Evolutionary conservation across 2,888 invertebrate genomes (phyloP).

Genomic region (Teleiodes luculella): DNA sequence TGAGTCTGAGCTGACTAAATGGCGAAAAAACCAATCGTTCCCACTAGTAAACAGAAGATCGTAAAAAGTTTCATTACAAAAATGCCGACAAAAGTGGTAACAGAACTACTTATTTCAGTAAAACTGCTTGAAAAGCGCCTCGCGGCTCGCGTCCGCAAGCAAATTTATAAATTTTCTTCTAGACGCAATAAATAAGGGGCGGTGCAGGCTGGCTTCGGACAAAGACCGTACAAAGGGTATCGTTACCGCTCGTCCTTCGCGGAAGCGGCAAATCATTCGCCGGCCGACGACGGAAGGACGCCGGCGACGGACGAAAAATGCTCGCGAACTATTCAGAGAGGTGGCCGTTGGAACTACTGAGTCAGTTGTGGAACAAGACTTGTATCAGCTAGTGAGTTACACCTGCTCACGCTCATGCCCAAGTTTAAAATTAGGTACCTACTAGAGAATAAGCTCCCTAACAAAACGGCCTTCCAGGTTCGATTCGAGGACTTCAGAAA

Average conservation of each 20-base stretch:
- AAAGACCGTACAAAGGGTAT: slow-evolving; percentile 47
- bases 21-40: no score
- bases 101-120: background rate
- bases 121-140: slow-evolving; percentile 4
- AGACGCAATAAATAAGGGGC: slow-evolving; percentile 54
- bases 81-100: background rate
- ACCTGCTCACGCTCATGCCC: no score
- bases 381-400: no score
- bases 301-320: slow-evolving; percentile 43
- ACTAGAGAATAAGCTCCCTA: no score
- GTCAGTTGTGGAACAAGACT: background rate
- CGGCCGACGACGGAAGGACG: slow-evolving; percentile 45
- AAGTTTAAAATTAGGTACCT: no score
- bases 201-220: slow-evolving; percentile 24
- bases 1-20: no score
- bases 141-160: slow-evolving; percentile 1
- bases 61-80: background rate
- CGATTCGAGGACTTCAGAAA: no score
- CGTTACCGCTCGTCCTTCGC: slow-evolving; percentile 47
- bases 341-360: background rate
- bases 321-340: slow-evolving; percentile 20
- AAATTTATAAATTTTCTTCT: slow-evolving; percentile 27
- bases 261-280: slow-evolving; percentile 70
- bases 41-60: no score
- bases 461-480: no score